These are phyloP conservation scores for Drosophila rhopaloa DNA, from an alignment of 1,140 invertebrate genomes.

Conservation along the genomic window DNA sequence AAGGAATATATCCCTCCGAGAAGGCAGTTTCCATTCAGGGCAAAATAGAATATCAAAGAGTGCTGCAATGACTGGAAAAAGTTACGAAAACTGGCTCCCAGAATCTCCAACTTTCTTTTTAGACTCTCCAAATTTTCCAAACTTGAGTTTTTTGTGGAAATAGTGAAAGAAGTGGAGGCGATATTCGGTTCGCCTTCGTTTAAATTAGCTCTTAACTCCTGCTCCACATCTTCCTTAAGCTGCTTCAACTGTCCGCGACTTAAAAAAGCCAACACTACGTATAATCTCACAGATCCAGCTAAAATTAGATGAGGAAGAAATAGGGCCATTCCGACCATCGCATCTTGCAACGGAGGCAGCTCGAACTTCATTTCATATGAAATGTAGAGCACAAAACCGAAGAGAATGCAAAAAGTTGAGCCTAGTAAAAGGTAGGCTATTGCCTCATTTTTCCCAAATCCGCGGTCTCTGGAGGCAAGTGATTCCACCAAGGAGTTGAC, in stretches of 20 bases:
- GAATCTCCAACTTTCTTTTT: constrained; percentile 31
- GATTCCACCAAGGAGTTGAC: constrained; percentile 35
- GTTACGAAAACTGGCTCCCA: constrained; percentile 19
- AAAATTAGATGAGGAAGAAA: constrained; percentile 70
- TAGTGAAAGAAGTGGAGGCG: constrained; percentile 23
- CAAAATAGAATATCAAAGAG: constrained; percentile 58
- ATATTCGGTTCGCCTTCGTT: constrained; percentile 13
- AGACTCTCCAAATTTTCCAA: constrained; percentile 26
- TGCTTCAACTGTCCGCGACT: constrained; percentile 24
- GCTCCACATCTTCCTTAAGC: constrained; percentile 17
- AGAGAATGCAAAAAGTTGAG: constrained; percentile 56
- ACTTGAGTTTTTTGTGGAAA: background rate
- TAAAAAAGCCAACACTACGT: constrained; percentile 52
- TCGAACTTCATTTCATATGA: constrained; percentile 75
- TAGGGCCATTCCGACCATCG: constrained; percentile 61
- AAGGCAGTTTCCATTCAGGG: constrained; percentile 66
- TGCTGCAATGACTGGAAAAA: constrained; percentile 39
- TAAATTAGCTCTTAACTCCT: constrained; percentile 19
- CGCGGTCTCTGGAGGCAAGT: constrained; percentile 5
- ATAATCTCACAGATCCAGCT: constrained; percentile 58
- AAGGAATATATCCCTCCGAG: constrained; percentile 52
- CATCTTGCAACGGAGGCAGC: constrained; percentile 63
- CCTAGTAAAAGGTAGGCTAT: constrained; percentile 55
- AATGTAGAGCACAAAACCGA: constrained; percentile 63
- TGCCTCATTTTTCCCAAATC: constrained; percentile 22